Percentiles rank a stretch among this genome's conserved stretches.
Evolutionary conservation across 2,797 vertebrate species (phyloP).

Genomic region (Natrix natrix): DNA sequence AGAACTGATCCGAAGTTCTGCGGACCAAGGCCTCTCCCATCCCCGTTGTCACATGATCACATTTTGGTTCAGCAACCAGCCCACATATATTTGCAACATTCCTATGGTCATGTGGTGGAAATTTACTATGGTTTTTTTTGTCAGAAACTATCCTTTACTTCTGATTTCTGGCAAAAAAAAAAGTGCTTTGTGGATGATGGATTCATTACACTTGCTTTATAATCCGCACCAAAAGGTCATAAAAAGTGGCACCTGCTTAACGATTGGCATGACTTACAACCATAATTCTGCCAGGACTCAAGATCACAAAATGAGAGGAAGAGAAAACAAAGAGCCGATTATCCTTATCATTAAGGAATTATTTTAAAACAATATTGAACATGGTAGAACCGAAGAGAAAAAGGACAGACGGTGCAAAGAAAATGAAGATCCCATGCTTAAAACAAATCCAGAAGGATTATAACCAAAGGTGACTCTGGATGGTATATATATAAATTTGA

Average conservation of each 20-base stretch:
- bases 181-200: background rate
- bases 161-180: background rate
- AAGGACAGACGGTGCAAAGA: background rate
- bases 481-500: background rate
- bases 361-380: constrained; percentile 1
- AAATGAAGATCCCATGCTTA: background rate
- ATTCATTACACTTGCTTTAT: no score
- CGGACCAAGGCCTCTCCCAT: no score
- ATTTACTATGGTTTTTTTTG: background rate
- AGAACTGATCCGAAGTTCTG: no score
- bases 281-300: background rate
- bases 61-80: background rate
- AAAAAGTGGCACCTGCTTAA: background rate
- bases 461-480: background rate
- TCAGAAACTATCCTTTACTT: background rate
- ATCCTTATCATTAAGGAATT: background rate
- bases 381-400: background rate
- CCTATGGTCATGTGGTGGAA: background rate
- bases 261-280: no score
- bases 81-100: background rate
- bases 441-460: background rate
- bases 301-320: background rate
- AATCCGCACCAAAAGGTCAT: background rate
- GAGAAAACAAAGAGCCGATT: constrained; percentile 7
- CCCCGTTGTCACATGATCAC: no score